A percentile compares a stretch with the other conserved stretches of the same genome.
phyloP scores from a whole-genome alignment of 2,888 invertebrate species.

The Euspilapteryx auroguttella region DNA sequence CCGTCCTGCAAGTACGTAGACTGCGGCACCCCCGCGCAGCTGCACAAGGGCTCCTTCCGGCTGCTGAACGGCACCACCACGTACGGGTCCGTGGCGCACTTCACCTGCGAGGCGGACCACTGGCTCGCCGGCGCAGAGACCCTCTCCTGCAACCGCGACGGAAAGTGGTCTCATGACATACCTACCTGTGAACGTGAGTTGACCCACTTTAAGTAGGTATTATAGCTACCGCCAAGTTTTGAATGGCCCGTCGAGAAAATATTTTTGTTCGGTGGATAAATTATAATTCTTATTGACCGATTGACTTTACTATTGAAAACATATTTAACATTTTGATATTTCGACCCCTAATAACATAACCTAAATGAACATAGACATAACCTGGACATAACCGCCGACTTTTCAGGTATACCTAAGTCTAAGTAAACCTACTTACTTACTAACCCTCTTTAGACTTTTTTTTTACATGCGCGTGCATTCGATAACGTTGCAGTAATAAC shows the following conservation, averaged over 20 bases:
- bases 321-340: no score
- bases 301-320: no score
- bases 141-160: slow-evolving; percentile 78
- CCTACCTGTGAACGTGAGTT: slow-evolving; percentile 82
- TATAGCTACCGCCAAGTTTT: neutral
- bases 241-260: neutral
- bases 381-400: no score
- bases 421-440: no score
- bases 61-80: slow-evolving; percentile 81
- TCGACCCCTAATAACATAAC: no score
- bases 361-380: no score
- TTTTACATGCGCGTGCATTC: no score
- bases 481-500: slow-evolving; percentile 87
- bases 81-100: slow-evolving; percentile 76
- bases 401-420: no score
- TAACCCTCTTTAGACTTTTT: no score
- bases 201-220: no score
- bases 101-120: slow-evolving; percentile 80
- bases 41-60: slow-evolving; percentile 73
- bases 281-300: neutral
- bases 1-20: slow-evolving; percentile 86
- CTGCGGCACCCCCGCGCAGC: slow-evolving; percentile 80
- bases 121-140: slow-evolving; percentile 77
- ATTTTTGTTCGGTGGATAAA: neutral
- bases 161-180: slow-evolving; percentile 84